Evolutionary conservation across 2,888 invertebrate genomes (phyloP).

Genomic region (Rhagium mordax): DNA sequence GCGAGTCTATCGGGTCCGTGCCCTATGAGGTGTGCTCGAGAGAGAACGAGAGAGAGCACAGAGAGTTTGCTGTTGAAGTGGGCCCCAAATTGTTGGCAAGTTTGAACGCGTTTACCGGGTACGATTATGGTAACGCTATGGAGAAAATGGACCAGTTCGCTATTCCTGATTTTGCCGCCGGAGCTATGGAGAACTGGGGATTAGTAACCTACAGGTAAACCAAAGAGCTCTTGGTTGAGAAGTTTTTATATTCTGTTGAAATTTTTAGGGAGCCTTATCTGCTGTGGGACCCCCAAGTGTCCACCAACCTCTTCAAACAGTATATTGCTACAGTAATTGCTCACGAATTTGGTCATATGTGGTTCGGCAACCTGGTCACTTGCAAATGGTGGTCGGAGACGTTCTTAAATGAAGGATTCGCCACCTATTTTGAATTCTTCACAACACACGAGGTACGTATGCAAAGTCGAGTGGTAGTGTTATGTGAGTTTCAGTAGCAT

Average conservation of each 20-base stretch:
- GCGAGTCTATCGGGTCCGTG: constrained; percentile 34
- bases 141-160: constrained; percentile 29
- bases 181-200: constrained; percentile 36
- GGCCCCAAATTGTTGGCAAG: constrained; percentile 47
- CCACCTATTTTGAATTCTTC: constrained; percentile 82
- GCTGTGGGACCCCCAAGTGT: constrained; percentile 70
- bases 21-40: constrained; percentile 51
- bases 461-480: too few species aligned
- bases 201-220: constrained; percentile 27
- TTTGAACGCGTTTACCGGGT: constrained; percentile 46
- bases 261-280: constrained; percentile 74
- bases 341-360: constrained; percentile 88
- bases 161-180: constrained; percentile 27
- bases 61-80: constrained; percentile 44
- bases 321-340: constrained; percentile 78
- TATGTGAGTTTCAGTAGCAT: too few species aligned
- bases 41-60: constrained; percentile 32
- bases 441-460: constrained; percentile 47
- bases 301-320: constrained; percentile 76
- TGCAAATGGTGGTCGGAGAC: constrained; percentile 83
- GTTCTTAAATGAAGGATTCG: constrained; percentile 85
- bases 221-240: too few species aligned
- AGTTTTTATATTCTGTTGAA: too few species aligned
- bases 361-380: constrained; percentile 88
- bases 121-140: constrained; percentile 25